Evolutionary conservation across 2,113 vertebrate species (phyloP).

Genomic region (Taurulus bubalis): DNA sequence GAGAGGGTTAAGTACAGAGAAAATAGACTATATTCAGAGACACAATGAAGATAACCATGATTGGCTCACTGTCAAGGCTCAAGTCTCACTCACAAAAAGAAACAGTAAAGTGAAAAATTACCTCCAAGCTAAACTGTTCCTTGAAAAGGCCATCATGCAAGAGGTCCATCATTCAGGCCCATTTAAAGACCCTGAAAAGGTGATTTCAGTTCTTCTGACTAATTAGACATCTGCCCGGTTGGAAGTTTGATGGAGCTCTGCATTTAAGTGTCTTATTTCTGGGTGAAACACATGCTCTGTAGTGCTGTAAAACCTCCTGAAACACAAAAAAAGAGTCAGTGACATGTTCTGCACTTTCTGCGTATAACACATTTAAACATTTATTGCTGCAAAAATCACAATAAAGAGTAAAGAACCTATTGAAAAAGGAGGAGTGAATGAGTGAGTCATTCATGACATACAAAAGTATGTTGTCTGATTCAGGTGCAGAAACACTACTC

Average conservation of each 20-base stretch:
- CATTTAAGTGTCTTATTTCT: background rate
- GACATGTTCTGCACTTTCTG: background rate
- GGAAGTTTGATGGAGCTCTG: background rate
- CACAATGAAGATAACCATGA: background rate
- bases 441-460: background rate
- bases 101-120: slow-evolving; percentile 12
- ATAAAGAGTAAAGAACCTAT: background rate
- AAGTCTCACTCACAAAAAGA: background rate
- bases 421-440: too few species aligned
- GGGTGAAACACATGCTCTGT: background rate
- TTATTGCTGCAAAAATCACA: background rate
- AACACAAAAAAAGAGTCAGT: background rate
- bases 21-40: background rate
- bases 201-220: background rate
- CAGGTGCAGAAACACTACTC: background rate
- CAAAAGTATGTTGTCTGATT: background rate
- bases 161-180: slow-evolving; percentile 12
- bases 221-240: background rate
- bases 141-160: background rate
- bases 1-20: too few species aligned
- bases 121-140: slow-evolving; percentile 1
- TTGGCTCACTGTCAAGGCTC: background rate
- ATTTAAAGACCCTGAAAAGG: background rate
- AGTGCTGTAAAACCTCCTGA: background rate
- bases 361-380: background rate